phyloP scores from a whole-genome alignment of 2,888 invertebrate species.

The Volucella zonaria region DNA sequence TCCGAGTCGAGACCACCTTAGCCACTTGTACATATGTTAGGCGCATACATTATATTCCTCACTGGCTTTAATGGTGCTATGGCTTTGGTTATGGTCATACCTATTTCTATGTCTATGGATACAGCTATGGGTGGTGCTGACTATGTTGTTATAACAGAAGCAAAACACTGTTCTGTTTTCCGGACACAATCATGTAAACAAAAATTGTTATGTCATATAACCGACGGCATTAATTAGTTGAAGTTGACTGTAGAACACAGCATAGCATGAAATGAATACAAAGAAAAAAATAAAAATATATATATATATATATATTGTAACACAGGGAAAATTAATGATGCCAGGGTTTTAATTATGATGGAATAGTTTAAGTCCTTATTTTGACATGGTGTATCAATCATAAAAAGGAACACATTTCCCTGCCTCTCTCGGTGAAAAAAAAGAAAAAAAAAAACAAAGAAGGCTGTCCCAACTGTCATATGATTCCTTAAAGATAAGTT shows the following conservation, averaged over 20 bases:
- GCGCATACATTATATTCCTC: constrained; percentile 29
- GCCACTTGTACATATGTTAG: constrained; percentile 56
- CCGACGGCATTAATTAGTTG: constrained; percentile 68
- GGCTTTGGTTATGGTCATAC: neutral
- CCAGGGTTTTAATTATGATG: constrained; percentile 59
- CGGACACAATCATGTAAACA: constrained; percentile 56
- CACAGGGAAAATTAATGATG: constrained; percentile 59
- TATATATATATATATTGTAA: too few relatives aligned
- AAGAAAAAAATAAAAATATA: neutral
- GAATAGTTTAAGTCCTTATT: constrained; percentile 57
- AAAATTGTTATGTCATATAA: constrained; percentile 66
- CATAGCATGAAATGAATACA: constrained; percentile 3
- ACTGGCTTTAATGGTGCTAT: neutral
- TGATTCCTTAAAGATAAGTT: too few relatives aligned
- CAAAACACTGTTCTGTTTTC: constrained; percentile 13
- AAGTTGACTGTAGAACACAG: constrained; percentile 27
- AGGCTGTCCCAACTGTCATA: too few relatives aligned
- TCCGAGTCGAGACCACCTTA: constrained; percentile 33
- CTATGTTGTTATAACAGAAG: constrained; percentile 37
- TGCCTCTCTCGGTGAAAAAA: too few relatives aligned
- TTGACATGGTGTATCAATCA: constrained; percentile 62
- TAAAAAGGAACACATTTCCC: too few relatives aligned
- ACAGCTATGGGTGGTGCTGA: constrained; percentile 39
- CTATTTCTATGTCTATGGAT: neutral
- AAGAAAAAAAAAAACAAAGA: too few relatives aligned